These are phyloP conservation scores for Frieseomelitta varia DNA, from an alignment of 1,140 invertebrate species.

Conservation along the genomic window DNA sequence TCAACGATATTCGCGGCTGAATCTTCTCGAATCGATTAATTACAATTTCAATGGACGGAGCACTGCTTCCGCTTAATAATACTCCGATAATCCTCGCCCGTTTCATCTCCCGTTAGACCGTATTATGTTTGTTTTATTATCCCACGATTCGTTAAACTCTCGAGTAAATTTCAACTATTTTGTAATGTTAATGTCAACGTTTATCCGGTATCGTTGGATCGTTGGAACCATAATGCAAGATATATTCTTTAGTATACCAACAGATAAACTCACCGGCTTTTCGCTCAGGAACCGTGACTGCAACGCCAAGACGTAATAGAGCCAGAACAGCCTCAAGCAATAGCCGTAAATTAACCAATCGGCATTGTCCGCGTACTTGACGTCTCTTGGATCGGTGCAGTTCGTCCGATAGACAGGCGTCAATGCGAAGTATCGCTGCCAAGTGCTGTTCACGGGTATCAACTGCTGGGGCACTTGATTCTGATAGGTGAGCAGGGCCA, in stretches of 20 bases:
- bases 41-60: background rate
- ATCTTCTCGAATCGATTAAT: background rate
- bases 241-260: background rate
- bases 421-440: slow-evolving; percentile 88
- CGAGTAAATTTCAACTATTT: background rate
- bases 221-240: no score
- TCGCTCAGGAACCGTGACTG: slow-evolving; percentile 87
- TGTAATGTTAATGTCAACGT: no score
- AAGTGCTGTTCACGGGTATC: slow-evolving; percentile 86
- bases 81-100: background rate
- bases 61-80: background rate
- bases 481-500: slow-evolving; percentile 92
- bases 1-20: background rate
- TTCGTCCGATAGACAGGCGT: slow-evolving; percentile 84
- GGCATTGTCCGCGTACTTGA: slow-evolving; percentile 83
- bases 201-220: no score
- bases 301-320: slow-evolving; percentile 88
- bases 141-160: background rate
- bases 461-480: slow-evolving; percentile 90
- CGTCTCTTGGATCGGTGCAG: slow-evolving; percentile 85
- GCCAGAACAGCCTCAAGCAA: slow-evolving; percentile 88
- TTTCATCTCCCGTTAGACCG: background rate
- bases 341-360: slow-evolving; percentile 89
- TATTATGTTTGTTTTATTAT: background rate
- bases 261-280: slow-evolving; percentile 85